These are phyloP conservation scores for Theristicus caerulescens DNA, from an alignment of 2,113 vertebrate species.

Conservation along the genomic window DNA sequence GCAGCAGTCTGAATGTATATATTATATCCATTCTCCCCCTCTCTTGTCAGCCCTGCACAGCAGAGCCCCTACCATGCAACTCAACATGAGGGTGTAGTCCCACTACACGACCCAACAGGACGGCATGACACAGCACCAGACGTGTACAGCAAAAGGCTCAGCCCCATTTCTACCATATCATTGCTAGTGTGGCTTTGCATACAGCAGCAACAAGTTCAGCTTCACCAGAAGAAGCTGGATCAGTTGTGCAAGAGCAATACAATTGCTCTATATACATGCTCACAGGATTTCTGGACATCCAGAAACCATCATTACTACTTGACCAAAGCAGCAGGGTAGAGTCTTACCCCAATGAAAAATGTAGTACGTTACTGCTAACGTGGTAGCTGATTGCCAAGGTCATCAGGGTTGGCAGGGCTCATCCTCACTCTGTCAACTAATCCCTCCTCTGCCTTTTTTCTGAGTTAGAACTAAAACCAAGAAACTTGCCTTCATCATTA, in stretches of 20 bases:
- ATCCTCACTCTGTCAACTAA: neutral
- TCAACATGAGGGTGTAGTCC: neutral
- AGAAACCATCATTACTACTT: neutral
- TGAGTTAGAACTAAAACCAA: neutral
- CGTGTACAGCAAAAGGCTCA: neutral
- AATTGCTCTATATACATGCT: neutral
- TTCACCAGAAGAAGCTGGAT: neutral
- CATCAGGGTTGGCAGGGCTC: neutral
- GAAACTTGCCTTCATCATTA: neutral
- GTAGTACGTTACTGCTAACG: neutral
- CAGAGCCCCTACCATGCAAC: neutral
- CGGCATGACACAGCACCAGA: neutral
- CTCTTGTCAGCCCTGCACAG: neutral
- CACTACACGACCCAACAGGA: neutral
- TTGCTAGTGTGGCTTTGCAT: neutral
- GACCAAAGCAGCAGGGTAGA: neutral
- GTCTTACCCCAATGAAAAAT: neutral
- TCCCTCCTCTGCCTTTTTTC: neutral
- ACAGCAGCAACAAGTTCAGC: neutral
- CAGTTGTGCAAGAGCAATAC: neutral
- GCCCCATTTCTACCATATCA: neutral
- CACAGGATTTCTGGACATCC: neutral
- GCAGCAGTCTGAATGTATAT: neutral
- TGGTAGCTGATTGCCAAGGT: neutral
- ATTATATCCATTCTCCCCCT: neutral